Percentiles rank a stretch among this genome's conserved stretches.
Conservation (phyloP, 2,888 invertebrate species). For the Acanthosepion lycidas region DNA sequence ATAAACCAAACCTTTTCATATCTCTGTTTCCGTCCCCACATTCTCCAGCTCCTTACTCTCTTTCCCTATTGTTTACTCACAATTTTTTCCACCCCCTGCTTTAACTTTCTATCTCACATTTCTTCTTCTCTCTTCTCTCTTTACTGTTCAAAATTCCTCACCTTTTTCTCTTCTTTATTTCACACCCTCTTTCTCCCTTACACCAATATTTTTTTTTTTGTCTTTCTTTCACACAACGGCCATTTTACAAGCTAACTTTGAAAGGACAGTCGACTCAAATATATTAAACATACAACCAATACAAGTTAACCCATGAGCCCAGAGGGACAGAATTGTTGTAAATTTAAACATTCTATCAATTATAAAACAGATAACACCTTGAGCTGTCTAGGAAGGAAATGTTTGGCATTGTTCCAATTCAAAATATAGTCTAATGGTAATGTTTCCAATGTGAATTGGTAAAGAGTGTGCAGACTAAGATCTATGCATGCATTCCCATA, state of each 20-base stretch:
- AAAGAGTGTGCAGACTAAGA: background rate
- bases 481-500: background rate
- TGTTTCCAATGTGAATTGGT: background rate
- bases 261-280: slow-evolving; percentile 16
- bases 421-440: background rate
- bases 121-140: background rate
- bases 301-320: background rate
- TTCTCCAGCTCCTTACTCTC: background rate
- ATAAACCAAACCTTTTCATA: background rate
- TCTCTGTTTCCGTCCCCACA: background rate
- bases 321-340: background rate
- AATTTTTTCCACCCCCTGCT: background rate
- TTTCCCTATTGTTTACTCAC: background rate
- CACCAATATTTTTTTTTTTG: background rate
- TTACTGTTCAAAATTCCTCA: background rate
- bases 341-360: slow-evolving; percentile 33
- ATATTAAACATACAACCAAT: slow-evolving; percentile 33
- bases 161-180: background rate
- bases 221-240: background rate
- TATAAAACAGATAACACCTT: slow-evolving; percentile 13
- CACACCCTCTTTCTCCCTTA: background rate
- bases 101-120: background rate
- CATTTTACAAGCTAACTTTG: slow-evolving; percentile 33
- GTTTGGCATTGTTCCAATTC: slow-evolving; percentile 11
- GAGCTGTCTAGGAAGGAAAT: background rate